Conservation (phyloP, 2,888 invertebrate genomes). For the Lagria hirta region DNA sequence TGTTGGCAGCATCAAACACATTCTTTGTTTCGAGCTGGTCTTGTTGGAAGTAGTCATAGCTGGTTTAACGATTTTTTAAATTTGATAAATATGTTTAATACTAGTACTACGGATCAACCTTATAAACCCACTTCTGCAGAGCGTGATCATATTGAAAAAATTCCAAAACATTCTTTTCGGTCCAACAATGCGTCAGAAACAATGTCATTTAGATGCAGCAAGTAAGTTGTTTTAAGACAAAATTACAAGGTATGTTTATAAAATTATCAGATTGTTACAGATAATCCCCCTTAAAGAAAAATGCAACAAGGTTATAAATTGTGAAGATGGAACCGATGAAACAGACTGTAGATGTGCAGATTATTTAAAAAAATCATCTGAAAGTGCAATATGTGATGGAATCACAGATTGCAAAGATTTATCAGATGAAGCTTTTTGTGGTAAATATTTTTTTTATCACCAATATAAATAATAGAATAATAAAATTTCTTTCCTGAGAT, state of each 20-base stretch:
- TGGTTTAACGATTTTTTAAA: constrained; percentile 3
- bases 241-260: too few relatives aligned
- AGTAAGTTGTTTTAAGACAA: too few relatives aligned
- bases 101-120: too few relatives aligned
- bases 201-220: constrained; percentile 57
- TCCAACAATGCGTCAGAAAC: too few relatives aligned
- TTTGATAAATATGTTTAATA: background rate
- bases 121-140: too few relatives aligned
- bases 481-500: constrained; percentile 14
- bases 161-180: too few relatives aligned
- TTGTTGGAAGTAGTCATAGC: constrained; percentile 35
- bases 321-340: constrained; percentile 84
- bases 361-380: constrained; percentile 58
- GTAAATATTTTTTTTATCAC: too few relatives aligned
- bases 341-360: constrained; percentile 71
- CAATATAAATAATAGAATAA: constrained; percentile 6
- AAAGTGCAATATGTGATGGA: constrained; percentile 72
- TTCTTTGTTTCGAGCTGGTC: background rate
- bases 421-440: constrained; percentile 74
- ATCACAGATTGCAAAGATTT: constrained; percentile 71
- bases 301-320: constrained; percentile 72
- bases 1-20: constrained; percentile 52
- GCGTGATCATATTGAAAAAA: background rate
- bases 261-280: constrained; percentile 73
- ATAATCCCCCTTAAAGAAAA: constrained; percentile 60